Evolutionary conservation across 2,113 vertebrate genomes (phyloP).

Genomic region (Catharus fuscescens): DNA sequence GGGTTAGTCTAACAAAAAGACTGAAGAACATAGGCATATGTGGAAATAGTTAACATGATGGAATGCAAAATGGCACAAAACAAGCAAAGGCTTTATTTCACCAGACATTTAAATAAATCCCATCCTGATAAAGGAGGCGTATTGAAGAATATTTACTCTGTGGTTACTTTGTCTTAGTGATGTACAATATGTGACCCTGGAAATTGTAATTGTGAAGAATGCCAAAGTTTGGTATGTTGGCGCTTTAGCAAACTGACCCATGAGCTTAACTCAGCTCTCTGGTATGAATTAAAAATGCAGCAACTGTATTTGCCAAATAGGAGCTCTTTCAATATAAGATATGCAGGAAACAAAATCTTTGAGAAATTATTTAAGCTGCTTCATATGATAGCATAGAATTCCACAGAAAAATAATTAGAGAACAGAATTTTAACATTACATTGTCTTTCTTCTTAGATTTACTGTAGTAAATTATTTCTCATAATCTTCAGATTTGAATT

Average conservation of each 20-base stretch:
- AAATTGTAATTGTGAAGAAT: neutral
- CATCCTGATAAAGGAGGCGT: neutral
- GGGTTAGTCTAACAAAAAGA: neutral
- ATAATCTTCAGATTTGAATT: neutral
- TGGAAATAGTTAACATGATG: neutral
- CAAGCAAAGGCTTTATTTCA: neutral
- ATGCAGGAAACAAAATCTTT: neutral
- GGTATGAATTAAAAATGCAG: neutral
- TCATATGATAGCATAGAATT: neutral
- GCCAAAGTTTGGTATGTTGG: neutral
- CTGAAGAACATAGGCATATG: neutral
- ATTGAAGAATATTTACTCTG: neutral
- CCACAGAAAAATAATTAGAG: neutral
- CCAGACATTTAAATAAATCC: neutral
- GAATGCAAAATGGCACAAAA: neutral
- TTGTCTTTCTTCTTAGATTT: neutral
- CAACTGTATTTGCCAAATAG: neutral
- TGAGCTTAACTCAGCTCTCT: neutral
- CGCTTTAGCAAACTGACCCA: neutral
- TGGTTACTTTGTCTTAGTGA: neutral
- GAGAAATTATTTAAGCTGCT: neutral
- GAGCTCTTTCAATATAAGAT: neutral
- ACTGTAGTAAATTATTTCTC: neutral
- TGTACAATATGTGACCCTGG: neutral
- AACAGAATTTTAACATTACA: neutral